Base-by-base conservation (phyloP, 1,140 invertebrate species). In the Drosophila repleta region DNA sequence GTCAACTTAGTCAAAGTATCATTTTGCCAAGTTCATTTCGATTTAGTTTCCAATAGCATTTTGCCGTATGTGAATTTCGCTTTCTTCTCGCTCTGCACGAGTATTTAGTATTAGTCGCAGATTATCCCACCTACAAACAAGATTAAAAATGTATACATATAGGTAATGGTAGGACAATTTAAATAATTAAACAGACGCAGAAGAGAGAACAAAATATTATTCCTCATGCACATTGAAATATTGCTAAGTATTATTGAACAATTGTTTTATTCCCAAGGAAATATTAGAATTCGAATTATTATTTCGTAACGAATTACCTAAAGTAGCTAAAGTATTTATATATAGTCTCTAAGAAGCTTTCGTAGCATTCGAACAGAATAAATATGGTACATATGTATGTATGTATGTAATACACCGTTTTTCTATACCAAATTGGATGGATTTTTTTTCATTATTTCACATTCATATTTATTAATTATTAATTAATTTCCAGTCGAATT, bases 61-160 rank as follows among this genome's bases (percentile, higher is more conserved):
- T 35, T 35, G 11, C 2, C 11, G 11, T 35, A 35, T 35, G 10
- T 35, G 11, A 35, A 35, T 10, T 35, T 35, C 1, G 6, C 8
- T 20, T 18, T 56, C 21, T 29, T 15, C 18, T 24, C 35, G 53
- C 18, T 56, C 13, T 56, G 61, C 29, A 64, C 13, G 26, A 13
- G 11, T 13, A 13, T 11, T 35, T 66, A 49, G 35, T 8, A 58
- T 66, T 48, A 66, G 32, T 17, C 7, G 45, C 43, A 66, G 53
- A 37, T 29, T 58, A 61, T 37, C 63, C 63, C 63, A 66, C 63
- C 63, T 66, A 66, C 13, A 49, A 43, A 43, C n/a, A 29, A 15
- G 15, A 4, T 57, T 57, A 21, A 57, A 29, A 29, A 29, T 1
- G 3, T 10, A 43, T 7, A 7, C 4, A 48, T 37, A 48, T 20